Evolutionary conservation across 2,113 vertebrate species (phyloP).

Genomic region (Dicaeum eximium): DNA sequence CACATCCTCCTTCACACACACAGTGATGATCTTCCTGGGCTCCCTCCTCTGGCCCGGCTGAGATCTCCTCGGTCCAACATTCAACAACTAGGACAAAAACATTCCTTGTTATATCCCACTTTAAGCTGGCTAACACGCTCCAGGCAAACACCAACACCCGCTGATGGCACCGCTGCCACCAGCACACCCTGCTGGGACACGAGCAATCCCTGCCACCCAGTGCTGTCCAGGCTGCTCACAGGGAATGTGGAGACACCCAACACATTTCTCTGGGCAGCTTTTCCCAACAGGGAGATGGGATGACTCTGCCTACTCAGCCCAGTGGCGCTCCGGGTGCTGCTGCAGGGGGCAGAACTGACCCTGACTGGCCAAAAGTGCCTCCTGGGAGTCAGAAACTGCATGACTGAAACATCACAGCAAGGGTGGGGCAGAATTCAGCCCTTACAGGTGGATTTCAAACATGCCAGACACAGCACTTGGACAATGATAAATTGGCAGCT

Average conservation of each 20-base stretch:
- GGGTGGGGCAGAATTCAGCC: not conserved
- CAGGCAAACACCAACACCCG: not conserved
- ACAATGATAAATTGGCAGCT: not conserved
- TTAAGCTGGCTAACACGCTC: not conserved
- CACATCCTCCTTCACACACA: conserved; percentile 88
- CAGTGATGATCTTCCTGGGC: conserved; percentile 93
- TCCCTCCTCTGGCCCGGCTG: conserved; percentile 81
- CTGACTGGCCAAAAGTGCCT: rapidly evolving
- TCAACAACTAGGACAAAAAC: conserved; percentile 82
- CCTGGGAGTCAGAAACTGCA: not conserved
- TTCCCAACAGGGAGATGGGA: rapidly evolving
- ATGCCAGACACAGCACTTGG: not conserved
- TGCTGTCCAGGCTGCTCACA: not conserved
- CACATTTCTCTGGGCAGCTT: not conserved
- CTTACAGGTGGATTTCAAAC: not conserved
- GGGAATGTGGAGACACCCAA: not conserved
- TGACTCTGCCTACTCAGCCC: not conserved
- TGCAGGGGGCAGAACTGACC: not conserved
- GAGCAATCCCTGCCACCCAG: not conserved
- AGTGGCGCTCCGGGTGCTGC: rapidly evolving
- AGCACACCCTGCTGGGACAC: not conserved
- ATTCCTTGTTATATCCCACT: conserved; percentile 31
- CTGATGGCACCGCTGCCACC: not conserved
- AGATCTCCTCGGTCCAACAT: conserved; percentile 77
- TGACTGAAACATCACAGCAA: not conserved